A percentile compares a stretch with the other conserved stretches of the same genome.
Evolutionary conservation across 1,140 invertebrate species (phyloP).

Genomic region (Apolygus lucorum): DNA sequence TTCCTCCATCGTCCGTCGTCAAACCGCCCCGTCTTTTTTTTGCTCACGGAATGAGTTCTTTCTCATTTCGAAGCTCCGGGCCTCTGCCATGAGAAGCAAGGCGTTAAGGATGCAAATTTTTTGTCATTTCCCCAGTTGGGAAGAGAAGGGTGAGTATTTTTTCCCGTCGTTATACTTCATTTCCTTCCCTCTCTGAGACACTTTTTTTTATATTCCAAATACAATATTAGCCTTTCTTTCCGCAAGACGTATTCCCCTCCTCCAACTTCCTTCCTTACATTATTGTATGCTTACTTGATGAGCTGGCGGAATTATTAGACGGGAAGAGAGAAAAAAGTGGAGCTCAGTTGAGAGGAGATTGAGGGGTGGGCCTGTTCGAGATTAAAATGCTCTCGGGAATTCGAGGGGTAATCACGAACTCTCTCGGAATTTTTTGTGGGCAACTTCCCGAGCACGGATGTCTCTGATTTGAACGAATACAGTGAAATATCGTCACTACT

Average conservation of each 20-base stretch:
- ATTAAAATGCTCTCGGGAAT: constrained; percentile 4
- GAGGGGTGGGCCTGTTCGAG: constrained; percentile 14
- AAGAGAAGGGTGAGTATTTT: constrained; percentile 18
- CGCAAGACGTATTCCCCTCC: neutral
- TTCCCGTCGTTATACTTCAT: constrained; percentile 26
- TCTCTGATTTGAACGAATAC: too few relatives aligned
- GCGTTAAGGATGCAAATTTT: constrained; percentile 32
- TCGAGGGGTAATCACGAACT: constrained; percentile 1
- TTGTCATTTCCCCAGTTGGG: constrained; percentile 21
- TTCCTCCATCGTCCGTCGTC: neutral
- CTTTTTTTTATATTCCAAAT: neutral
- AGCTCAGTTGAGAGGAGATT: constrained; percentile 20
- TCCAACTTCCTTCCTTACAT: constrained; percentile 4
- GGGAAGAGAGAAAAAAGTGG: constrained; percentile 15
- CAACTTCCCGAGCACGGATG: too few relatives aligned
- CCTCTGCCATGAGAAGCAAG: neutral
- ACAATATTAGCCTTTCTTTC: constrained; percentile 14
- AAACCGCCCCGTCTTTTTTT: neutral
- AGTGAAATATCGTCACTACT: too few relatives aligned
- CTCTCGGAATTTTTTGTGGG: constrained; percentile 1
- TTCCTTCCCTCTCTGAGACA: constrained; percentile 21
- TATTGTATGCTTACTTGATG: constrained; percentile 21
- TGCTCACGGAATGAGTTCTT: constrained; percentile 26
- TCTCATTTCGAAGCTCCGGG: constrained; percentile 26
- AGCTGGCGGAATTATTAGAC: constrained; percentile 20